Percentiles rank a stretch among this genome's conserved stretches.
These are phyloP conservation scores for Archaeoteleia sp. DNA, from an alignment of 2,888 invertebrate genomes.

Conservation along the genomic window DNA sequence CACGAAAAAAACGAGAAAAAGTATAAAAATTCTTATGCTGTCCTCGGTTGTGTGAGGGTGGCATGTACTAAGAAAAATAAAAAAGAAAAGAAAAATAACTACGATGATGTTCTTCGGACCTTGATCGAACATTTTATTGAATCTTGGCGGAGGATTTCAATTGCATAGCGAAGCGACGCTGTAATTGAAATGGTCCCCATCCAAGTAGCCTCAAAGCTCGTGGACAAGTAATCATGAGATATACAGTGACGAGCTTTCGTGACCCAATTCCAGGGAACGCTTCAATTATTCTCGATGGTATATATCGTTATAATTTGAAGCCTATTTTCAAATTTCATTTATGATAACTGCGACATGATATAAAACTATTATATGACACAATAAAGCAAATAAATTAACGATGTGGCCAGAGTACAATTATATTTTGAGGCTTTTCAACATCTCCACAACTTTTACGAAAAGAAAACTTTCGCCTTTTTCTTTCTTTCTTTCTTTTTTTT, in stretches of 20 bases:
- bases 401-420: slow-evolving; percentile 39
- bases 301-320: slow-evolving; percentile 71
- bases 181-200: slow-evolving; percentile 64
- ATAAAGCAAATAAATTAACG: slow-evolving; percentile 70
- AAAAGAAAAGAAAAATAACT: slow-evolving; percentile 12
- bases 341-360: slow-evolving; percentile 69
- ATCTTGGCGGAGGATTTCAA: slow-evolving; percentile 45
- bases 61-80: slow-evolving; percentile 27
- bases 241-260: slow-evolving; percentile 48
- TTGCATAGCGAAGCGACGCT: slow-evolving; percentile 62
- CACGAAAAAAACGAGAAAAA: slow-evolving; percentile 36
- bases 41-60: no score
- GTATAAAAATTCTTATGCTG: no score
- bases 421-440: no score
- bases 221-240: slow-evolving; percentile 53
- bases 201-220: slow-evolving; percentile 60
- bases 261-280: slow-evolving; percentile 66
- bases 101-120: no score
- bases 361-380: slow-evolving; percentile 71
- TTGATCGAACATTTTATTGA: slow-evolving; percentile 33
- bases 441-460: no score
- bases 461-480: no score
- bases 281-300: slow-evolving; percentile 69
- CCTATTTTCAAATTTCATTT: slow-evolving; percentile 72
- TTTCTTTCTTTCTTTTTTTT: no score